Evolutionary conservation across 2,113 vertebrate species (phyloP).

Genomic region (Megalops atlanticus): DNA sequence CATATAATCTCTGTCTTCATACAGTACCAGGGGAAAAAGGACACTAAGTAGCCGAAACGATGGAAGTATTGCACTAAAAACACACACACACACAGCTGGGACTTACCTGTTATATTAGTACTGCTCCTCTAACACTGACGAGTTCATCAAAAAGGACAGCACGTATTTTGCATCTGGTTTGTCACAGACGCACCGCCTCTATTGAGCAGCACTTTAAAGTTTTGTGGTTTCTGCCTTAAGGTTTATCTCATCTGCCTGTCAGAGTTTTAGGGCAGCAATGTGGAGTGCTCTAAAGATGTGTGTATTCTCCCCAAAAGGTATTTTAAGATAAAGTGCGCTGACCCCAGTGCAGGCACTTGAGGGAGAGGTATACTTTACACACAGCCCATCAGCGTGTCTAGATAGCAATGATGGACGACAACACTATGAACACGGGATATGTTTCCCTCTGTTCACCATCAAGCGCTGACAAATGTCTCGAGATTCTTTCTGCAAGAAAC

Average conservation of each 20-base stretch:
- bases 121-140: constrained; percentile 27
- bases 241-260: background rate
- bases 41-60: constrained; percentile 15
- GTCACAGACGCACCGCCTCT: background rate
- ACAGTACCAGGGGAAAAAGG: constrained; percentile 8
- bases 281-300: background rate
- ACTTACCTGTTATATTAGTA: constrained; percentile 16
- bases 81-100: constrained; percentile 12
- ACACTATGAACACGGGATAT: constrained; percentile 37
- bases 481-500: background rate
- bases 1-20: constrained; percentile 40
- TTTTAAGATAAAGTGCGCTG: constrained; percentile 21
- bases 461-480: constrained; percentile 41
- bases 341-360: constrained; percentile 30
- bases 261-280: background rate
- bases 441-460: constrained; percentile 19
- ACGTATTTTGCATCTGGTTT: background rate
- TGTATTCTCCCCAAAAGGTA: constrained; percentile 29
- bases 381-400: constrained; percentile 29
- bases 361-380: constrained; percentile 24
- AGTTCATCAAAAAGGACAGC: constrained; percentile 35
- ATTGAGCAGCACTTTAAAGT: background rate
- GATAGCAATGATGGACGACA: constrained; percentile 48
- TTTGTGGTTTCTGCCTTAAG: background rate
- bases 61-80: constrained; percentile 18